Conservation (phyloP, 2,797 vertebrate genomes). For the Eospalax fontanierii region DNA sequence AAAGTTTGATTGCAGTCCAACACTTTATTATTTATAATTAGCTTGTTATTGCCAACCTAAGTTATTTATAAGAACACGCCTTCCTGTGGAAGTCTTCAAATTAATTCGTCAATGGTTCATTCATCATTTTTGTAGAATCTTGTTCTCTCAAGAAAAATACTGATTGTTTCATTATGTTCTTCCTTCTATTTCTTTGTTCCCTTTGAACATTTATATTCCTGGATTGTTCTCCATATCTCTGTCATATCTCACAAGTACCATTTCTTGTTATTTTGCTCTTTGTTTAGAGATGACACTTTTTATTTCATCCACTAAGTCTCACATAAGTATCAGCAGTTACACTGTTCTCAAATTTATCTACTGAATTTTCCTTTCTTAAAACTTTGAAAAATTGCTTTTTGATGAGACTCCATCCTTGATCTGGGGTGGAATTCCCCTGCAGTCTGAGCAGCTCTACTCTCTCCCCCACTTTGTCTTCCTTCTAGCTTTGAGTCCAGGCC, state of each 20-base stretch:
- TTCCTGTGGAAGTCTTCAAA: neutral
- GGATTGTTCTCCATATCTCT: neutral
- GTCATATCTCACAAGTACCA: neutral
- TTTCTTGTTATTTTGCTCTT: neutral
- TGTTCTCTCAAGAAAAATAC: neutral
- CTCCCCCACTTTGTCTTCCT: too few species aligned
- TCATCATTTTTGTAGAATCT: neutral
- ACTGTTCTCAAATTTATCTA: neutral
- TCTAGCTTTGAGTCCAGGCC: too few species aligned
- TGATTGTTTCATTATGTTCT: neutral
- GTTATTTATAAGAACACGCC: neutral
- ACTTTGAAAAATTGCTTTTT: neutral
- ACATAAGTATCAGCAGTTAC: neutral
- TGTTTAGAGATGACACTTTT: neutral
- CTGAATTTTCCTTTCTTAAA: neutral
- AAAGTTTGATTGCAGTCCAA: neutral
- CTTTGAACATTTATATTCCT: neutral
- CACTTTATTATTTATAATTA: neutral
- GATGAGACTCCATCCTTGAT: too few species aligned
- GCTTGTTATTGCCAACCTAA: neutral
- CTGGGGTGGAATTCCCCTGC: too few species aligned
- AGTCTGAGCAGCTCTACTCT: too few species aligned
- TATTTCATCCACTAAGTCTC: neutral
- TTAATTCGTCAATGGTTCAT: neutral
- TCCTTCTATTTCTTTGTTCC: neutral